Base-by-base conservation (phyloP, 1,140 invertebrate genomes). In the roundworm (Caenorhabditis elegans) region DNA sequence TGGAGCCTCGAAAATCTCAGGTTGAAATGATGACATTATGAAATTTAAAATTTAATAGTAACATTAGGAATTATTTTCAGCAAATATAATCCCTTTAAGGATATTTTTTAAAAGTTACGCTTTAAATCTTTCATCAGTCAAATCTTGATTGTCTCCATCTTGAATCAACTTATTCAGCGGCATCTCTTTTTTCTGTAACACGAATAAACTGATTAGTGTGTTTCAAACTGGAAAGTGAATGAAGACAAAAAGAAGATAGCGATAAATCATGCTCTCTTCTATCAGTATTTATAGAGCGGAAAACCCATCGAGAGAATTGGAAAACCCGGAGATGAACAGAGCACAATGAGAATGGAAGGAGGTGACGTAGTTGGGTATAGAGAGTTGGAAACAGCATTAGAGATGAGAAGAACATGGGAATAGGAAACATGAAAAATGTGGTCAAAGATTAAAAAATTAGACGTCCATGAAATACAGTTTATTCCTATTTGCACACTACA, bases 61-160 rank as follows among this genome's bases (percentile, higher is more conserved):
- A n/a, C n/a, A n/a, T n/a, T n/a, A n/a, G n/a, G n/a, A n/a, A n/a
- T n/a, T n/a, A n/a, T n/a, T n/a, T n/a, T n/a, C n/a, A n/a, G n/a
- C n/a, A n/a, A n/a, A n/a, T n/a, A n/a, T n/a, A n/a, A n/a, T n/a
- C n/a, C n/a, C n/a, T n/a, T n/a, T n/a, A n/a, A n/a, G n/a, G n/a
- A n/a, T n/a, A n/a, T n/a, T n/a, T n/a, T n/a, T n/a, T n/a, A 11
- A 22, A 70, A 70, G 34, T 39, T 22, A 70, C 39, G 81, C 77
- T 70, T 80, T 78, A 24, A 60, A 39, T 31, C 81, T 34, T 22
- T 82, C 79, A 15, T 82, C 26, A 3, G 83, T 82, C 55, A 82
- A 53, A 78, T 84, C 83, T 8, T 60, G 60, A 51, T 84, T 83
- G 65, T 83, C 82, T 39, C 78, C 79, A 22, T 48, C 31, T 55